A percentile compares a stretch with the other conserved stretches of the same genome.
phyloP scores from a whole-genome alignment of 2,888 invertebrate genomes.

The Pandemis heparana region DNA sequence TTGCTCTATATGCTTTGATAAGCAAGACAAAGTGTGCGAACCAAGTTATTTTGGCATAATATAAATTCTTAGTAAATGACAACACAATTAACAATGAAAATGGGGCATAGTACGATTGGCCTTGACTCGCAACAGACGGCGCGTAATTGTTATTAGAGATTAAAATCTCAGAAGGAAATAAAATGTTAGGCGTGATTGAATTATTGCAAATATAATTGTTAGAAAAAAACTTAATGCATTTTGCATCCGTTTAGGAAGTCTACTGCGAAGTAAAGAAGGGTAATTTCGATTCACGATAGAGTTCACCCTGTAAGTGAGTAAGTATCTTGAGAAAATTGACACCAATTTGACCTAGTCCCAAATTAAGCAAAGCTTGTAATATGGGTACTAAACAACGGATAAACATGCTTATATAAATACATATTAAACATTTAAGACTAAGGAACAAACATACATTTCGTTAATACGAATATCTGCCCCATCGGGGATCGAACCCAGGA shows the following conservation, averaged over 20 bases:
- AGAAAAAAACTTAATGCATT: background rate
- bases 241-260: conserved; percentile 18
- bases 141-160: conserved; percentile 39
- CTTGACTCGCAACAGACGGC: conserved; percentile 21
- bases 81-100: conserved; percentile 37
- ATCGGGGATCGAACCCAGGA: too few relatives aligned
- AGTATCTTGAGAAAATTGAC: too few relatives aligned
- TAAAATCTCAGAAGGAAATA: conserved; percentile 36
- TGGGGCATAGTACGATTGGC: conserved; percentile 27
- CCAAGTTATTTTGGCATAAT: conserved; percentile 6
- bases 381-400: too few relatives aligned
- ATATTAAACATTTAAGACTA: too few relatives aligned
- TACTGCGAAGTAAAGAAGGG: background rate
- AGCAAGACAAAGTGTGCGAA: background rate
- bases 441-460: too few relatives aligned
- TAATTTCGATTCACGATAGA: too few relatives aligned
- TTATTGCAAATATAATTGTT: conserved; percentile 31
- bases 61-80: conserved; percentile 22
- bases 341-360: too few relatives aligned
- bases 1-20: too few relatives aligned
- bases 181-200: conserved; percentile 29
- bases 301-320: too few relatives aligned
- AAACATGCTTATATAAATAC: too few relatives aligned
- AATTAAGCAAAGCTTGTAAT: too few relatives aligned
- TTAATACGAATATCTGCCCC: too few relatives aligned